Conservation (phyloP, 1,140 invertebrate genomes). For the Calliphora vicina region DNA sequence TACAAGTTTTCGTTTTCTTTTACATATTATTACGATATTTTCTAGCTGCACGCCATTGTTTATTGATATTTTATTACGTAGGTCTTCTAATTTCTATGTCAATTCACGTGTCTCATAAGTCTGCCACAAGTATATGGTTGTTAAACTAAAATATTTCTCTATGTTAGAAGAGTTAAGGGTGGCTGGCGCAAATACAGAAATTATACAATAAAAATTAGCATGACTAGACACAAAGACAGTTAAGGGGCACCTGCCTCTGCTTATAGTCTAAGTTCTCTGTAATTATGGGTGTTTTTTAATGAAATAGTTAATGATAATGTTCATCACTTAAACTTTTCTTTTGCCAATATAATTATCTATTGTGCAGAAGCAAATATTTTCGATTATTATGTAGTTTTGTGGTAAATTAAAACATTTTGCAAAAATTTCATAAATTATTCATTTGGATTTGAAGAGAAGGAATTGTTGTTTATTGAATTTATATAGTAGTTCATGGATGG, state of each 20-base stretch:
- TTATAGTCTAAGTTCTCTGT: background rate
- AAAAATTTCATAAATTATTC: too few relatives aligned
- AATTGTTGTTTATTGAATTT: too few relatives aligned
- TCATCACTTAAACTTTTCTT: background rate
- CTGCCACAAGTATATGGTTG: background rate
- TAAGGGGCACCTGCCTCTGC: background rate
- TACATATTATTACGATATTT: background rate
- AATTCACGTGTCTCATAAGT: background rate
- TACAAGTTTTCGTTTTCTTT: background rate
- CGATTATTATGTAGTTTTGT: background rate
- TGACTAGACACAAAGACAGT: background rate
- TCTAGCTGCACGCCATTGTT: slow-evolving; percentile 35
- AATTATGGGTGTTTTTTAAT: background rate
- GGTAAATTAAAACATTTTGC: background rate
- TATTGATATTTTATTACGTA: slow-evolving; percentile 42
- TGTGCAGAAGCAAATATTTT: background rate
- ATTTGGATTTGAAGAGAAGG: too few relatives aligned
- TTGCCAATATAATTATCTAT: background rate
- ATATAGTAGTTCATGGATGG: too few relatives aligned
- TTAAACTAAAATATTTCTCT: background rate
- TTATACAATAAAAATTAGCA: background rate
- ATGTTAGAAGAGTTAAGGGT: background rate
- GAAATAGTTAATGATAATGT: background rate
- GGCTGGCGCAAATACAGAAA: background rate
- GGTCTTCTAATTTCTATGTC: slow-evolving; percentile 15